Evolutionary conservation across 2,888 invertebrate genomes (phyloP), one percentile per base, ranked within the genome.

Genomic region (Heliconius sara): DNA sequence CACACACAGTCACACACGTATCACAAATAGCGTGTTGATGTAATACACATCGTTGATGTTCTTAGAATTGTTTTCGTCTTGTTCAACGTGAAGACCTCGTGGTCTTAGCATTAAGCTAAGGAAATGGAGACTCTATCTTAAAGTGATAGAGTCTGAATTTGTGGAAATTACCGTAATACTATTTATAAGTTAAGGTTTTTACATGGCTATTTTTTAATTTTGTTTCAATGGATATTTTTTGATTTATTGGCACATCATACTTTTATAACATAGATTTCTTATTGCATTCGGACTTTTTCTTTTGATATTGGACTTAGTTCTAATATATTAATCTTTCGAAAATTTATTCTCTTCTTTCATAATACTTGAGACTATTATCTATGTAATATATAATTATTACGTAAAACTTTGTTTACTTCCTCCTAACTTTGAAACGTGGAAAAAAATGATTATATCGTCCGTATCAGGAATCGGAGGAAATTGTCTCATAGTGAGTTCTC

Each of bases 61-160:
- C 72, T 52, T 12, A 72, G 72, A 72, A 72, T 0, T 72, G 47
- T 72, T 71, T 72, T 47, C 72, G 63, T 65, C 27, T 16, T 57
- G 30, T 13, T 19, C 13, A 43, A n/a, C 43, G 43, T 70, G 13
- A 22, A 73, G n/a, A n/a, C 72, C 72, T 52, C 72, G 72, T 73
- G 72, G 72, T 73, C 10, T 22, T n/a, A 5, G 13, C 9, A 22
- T 52, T 0, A 22, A 13, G 0, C 12, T 19, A 73, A 73, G 22
- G 6, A 25, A 73, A 73, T 60, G 30, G 22, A 30, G 0, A 30
- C 30, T 22, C 57, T 73, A 30, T 73, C 9, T 12, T 3, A 2
- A 30, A 0, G 27, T 13, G 5, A 30, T 73, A 34, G 12, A n/a
- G 34, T 12, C 6, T 19, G n/a, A 30, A 52, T 27, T 57, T 13